These are phyloP conservation scores for Aegithalos caudatus DNA, from an alignment of 2,113 vertebrate genomes.

Conservation along the genomic window DNA sequence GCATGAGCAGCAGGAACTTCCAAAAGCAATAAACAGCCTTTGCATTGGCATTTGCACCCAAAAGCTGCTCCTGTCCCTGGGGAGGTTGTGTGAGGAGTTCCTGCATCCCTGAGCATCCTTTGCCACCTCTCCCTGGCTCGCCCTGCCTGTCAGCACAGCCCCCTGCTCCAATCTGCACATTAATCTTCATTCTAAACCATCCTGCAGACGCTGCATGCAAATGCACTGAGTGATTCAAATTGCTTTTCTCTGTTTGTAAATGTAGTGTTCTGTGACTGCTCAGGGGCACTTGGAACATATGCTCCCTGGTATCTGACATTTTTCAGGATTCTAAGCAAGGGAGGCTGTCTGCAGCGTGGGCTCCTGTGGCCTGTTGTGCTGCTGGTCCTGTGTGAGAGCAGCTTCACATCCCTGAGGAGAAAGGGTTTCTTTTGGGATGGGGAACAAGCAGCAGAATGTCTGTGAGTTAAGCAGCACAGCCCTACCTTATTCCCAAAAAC, in stretches of 20 bases:
- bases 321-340: neutral
- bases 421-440: neutral
- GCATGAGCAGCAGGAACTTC: neutral
- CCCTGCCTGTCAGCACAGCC: neutral
- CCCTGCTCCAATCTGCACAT: neutral
- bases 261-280: slow-evolving; percentile 39
- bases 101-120: neutral
- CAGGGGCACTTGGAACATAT: slow-evolving; percentile 12
- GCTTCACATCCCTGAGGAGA: neutral
- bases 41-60: fast-evolving
- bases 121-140: neutral
- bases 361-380: neutral
- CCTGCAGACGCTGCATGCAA: slow-evolving; percentile 2
- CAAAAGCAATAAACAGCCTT: neutral
- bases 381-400: neutral
- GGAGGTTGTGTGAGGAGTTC: neutral
- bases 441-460: neutral
- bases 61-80: neutral
- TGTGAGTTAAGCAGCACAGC: neutral
- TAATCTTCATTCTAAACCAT: slow-evolving; percentile 54
- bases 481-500: neutral
- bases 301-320: slow-evolving; percentile 12
- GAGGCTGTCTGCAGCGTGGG: neutral
- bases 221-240: slow-evolving; percentile 28
- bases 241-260: slow-evolving; percentile 45